Conservation (phyloP, 2,888 invertebrate genomes). For the Catocala sponsa region DNA sequence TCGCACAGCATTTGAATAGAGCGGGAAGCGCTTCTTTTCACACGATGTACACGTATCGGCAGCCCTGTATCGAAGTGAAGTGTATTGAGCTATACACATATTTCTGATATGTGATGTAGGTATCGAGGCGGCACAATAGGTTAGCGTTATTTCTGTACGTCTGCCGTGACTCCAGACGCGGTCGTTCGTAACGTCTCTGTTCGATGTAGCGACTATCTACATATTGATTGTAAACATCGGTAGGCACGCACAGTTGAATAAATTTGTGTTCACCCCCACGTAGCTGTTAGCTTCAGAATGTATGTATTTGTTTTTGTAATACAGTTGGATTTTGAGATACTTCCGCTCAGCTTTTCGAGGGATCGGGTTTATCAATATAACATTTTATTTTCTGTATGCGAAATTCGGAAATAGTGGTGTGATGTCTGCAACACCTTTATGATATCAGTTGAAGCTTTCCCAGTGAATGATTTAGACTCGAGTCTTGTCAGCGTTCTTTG, state of each 20-base stretch:
- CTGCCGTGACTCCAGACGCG: constrained; percentile 68
- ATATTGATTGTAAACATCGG: constrained; percentile 49
- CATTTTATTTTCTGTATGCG: constrained; percentile 1
- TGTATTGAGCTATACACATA: constrained; percentile 55
- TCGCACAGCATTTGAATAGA: background rate
- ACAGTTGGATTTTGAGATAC: constrained; percentile 5
- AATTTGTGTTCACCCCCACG: constrained; percentile 27
- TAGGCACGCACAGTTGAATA: constrained; percentile 36
- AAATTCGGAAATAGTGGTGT: too few relatives aligned
- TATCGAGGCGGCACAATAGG: constrained; percentile 76
- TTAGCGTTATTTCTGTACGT: constrained; percentile 79
- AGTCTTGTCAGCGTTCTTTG: too few relatives aligned
- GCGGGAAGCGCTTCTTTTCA: background rate
- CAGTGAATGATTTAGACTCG: too few relatives aligned
- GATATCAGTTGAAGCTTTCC: too few relatives aligned
- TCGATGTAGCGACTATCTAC: constrained; percentile 44
- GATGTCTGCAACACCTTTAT: too few relatives aligned
- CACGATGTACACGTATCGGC: constrained; percentile 10
- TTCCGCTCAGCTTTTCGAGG: background rate
- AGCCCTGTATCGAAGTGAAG: constrained; percentile 40
- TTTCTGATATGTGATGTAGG: constrained; percentile 65
- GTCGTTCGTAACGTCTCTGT: constrained; percentile 41
- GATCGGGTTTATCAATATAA: background rate
- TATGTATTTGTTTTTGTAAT: constrained; percentile 20
- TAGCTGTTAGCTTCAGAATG: constrained; percentile 15